These are phyloP conservation scores for Gopherus flavomarginatus DNA, from an alignment of 2,113 vertebrate species.

Conservation along the genomic window DNA sequence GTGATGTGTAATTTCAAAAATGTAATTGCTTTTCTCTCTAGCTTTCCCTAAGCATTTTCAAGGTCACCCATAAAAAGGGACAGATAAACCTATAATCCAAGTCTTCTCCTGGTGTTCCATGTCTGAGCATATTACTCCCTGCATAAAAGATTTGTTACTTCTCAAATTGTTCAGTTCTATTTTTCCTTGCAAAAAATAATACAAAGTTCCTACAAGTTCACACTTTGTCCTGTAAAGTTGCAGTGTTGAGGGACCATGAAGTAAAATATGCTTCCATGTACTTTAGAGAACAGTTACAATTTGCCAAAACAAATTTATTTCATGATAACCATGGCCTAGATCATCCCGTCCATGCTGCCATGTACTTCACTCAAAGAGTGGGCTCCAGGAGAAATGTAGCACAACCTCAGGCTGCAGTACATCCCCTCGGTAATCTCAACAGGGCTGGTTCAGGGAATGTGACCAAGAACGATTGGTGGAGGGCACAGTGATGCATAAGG, in stretches of 20 bases:
- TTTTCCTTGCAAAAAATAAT: not conserved
- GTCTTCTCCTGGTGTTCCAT: constrained; percentile 50
- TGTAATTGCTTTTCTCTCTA: constrained; percentile 84
- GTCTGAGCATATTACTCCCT: not conserved
- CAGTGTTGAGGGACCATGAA: not conserved
- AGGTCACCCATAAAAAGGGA: constrained; percentile 75
- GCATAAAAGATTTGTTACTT: not conserved
- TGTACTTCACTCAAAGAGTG: not conserved
- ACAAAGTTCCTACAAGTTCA: not conserved
- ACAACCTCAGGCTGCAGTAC: not conserved
- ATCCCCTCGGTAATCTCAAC: rapidly evolving
- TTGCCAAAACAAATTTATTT: not conserved
- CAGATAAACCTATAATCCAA: constrained; percentile 58
- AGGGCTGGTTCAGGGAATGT: not conserved
- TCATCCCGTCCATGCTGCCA: not conserved
- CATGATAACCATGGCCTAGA: rapidly evolving
- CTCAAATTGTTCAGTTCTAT: not conserved
- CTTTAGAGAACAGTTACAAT: not conserved
- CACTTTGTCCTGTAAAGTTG: not conserved
- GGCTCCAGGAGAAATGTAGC: rapidly evolving
- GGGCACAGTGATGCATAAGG: not conserved
- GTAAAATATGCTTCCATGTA: not conserved
- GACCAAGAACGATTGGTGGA: not conserved
- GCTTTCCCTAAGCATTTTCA: constrained; percentile 75
- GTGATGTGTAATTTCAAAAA: constrained; percentile 84